phyloP scores from a whole-genome alignment of 2,797 vertebrate genomes.

The Clarias platycephalus region DNA sequence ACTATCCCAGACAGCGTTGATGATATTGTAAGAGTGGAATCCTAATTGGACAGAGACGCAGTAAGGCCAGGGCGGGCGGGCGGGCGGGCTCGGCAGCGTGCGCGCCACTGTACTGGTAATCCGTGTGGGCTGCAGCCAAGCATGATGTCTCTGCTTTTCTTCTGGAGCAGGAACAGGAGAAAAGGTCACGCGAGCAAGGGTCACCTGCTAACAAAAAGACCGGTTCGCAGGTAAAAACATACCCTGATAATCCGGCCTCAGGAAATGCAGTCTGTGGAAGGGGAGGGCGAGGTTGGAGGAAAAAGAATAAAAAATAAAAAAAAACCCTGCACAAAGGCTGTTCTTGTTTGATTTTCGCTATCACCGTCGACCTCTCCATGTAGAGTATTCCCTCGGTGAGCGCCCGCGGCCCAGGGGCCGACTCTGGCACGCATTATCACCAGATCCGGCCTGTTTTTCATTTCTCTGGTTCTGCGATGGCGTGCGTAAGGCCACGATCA shows the following conservation, averaged over 20 bases:
- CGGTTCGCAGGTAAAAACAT: constrained; percentile 52
- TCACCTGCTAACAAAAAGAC: constrained; percentile 63
- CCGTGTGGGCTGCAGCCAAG: constrained; percentile 76
- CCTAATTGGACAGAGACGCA: constrained; percentile 27
- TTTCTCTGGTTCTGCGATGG: constrained; percentile 9
- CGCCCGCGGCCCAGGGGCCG: constrained; percentile 64
- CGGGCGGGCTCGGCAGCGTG: constrained; percentile 26
- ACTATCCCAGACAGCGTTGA: background rate
- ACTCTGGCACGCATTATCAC: constrained; percentile 41
- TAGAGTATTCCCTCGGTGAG: constrained; percentile 70
- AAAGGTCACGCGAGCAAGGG: constrained; percentile 32
- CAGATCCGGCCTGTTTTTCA: constrained; percentile 32
- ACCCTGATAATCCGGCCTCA: constrained; percentile 46
- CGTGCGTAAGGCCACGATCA: constrained; percentile 63
- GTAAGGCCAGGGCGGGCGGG: constrained; percentile 13
- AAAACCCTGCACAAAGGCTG: constrained; percentile 64
- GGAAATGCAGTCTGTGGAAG: constrained; percentile 69
- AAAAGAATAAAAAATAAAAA: constrained; percentile 59
- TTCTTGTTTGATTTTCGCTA: constrained; percentile 72
- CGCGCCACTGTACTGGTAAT: constrained; percentile 78
- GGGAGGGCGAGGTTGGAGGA: constrained; percentile 34
- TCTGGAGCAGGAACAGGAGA: constrained; percentile 46
- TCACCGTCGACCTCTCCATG: constrained; percentile 68
- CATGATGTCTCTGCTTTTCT: constrained; percentile 75
- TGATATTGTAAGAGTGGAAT: constrained; percentile 2